Evolutionary conservation across 2,797 vertebrate genomes (phyloP).

Genomic region (Eulemur albifrons): DNA sequence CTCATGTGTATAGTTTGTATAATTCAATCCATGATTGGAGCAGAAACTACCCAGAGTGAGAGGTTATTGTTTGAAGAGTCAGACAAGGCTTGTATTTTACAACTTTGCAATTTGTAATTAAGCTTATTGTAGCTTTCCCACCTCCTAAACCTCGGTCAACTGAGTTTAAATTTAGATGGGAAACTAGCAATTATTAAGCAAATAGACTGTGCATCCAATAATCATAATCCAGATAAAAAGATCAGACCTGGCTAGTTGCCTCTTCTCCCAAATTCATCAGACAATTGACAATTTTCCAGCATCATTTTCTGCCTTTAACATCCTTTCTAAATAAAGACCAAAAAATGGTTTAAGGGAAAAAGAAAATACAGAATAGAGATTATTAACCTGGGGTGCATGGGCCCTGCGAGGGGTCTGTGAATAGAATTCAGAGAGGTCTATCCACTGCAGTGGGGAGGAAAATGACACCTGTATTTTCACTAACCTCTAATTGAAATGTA

Average conservation of each 20-base stretch:
- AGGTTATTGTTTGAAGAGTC: constrained; percentile 71
- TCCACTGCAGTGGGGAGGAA: not conserved
- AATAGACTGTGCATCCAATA: constrained; percentile 4
- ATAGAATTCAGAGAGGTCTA: not conserved
- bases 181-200: constrained; percentile 48
- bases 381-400: not conserved
- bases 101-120: constrained; percentile 67
- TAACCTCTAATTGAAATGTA: not conserved
- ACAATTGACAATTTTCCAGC: not conserved
- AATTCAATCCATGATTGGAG: constrained; percentile 79
- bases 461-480: not conserved
- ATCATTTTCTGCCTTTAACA: not conserved
- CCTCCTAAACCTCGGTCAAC: constrained; percentile 21
- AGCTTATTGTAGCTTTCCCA: not conserved
- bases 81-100: constrained; percentile 41
- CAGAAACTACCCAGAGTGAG: constrained; percentile 72
- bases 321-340: not conserved
- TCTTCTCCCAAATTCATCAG: not conserved
- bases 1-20: constrained; percentile 81
- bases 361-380: not conserved
- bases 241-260: not conserved
- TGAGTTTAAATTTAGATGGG: constrained; percentile 19
- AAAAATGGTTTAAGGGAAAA: not conserved
- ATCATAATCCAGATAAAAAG: constrained; percentile 2
- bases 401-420: not conserved